phyloP scores from a whole-genome alignment of 2,888 invertebrate species.

The Oscheius sp. region DNA sequence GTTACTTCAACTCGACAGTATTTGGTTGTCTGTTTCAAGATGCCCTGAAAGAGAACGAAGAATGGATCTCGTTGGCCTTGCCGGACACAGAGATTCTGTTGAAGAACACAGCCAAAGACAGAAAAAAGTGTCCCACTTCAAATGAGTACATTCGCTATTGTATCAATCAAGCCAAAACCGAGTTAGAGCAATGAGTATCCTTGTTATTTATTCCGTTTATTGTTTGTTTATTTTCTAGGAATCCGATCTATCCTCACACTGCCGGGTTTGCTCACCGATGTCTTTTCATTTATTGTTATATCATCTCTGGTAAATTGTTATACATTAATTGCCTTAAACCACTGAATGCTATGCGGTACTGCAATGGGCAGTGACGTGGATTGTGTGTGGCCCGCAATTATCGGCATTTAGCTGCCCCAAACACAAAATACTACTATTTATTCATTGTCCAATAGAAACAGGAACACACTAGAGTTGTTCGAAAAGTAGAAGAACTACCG shows the following conservation, averaged over 20 bases:
- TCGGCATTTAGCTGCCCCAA: not conserved
- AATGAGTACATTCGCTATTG: slow-evolving; percentile 1
- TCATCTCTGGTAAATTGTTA: not conserved
- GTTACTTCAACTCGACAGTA: not conserved
- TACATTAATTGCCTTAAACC: not conserved
- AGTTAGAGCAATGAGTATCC: slow-evolving; percentile 4
- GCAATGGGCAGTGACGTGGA: slow-evolving; percentile 4
- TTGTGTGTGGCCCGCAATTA: slow-evolving; percentile 8
- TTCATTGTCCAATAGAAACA: slow-evolving; percentile 9
- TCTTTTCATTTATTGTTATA: not conserved
- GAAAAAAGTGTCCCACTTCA: slow-evolving; percentile 9
- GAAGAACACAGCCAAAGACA: not conserved
- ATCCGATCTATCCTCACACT: not conserved
- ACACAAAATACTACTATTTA: too few relatives aligned
- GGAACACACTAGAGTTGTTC: slow-evolving; percentile 2
- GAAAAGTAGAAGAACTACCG: not conserved
- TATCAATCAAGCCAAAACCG: not conserved
- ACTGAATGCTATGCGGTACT: not conserved
- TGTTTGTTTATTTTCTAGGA: slow-evolving; percentile 9
- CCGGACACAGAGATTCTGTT: slow-evolving; percentile 6
- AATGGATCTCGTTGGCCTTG: not conserved
- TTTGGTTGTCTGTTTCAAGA: not conserved
- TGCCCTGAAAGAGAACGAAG: not conserved
- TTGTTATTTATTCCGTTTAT: not conserved
- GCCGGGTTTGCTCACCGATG: too few relatives aligned